These are phyloP conservation scores for Acromyrmex echinatior DNA, from an alignment of 1,140 invertebrate genomes.

Conservation along the genomic window DNA sequence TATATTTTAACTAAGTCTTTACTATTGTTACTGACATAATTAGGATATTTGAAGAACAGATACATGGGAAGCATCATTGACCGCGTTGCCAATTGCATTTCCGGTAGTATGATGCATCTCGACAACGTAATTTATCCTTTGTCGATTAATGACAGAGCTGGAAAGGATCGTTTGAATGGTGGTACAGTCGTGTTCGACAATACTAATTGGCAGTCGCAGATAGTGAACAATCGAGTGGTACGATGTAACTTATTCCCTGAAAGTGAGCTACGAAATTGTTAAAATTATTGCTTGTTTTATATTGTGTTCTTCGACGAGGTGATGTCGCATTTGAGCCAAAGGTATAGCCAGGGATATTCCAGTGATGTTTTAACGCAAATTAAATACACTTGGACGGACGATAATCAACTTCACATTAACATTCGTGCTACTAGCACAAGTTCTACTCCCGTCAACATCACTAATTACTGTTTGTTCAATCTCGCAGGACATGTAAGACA, in stretches of 20 bases:
- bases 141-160: slow-evolving; percentile 26
- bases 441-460: slow-evolving; percentile 89
- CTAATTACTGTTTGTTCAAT: slow-evolving; percentile 91
- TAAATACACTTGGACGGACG: slow-evolving; percentile 88
- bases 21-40: slow-evolving; percentile 61
- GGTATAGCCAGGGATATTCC: slow-evolving; percentile 88
- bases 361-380: slow-evolving; percentile 87
- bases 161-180: slow-evolving; percentile 87
- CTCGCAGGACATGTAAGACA: slow-evolving; percentile 88
- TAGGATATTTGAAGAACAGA: slow-evolving; percentile 86
- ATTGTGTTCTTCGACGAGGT: slow-evolving; percentile 67
- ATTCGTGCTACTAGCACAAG: slow-evolving; percentile 88
- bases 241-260: slow-evolving; percentile 27
- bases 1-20: background rate
- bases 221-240: slow-evolving; percentile 79
- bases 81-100: slow-evolving; percentile 89
- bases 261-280: background rate
- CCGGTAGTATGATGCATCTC: slow-evolving; percentile 79
- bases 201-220: slow-evolving; percentile 86
- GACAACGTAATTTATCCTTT: slow-evolving; percentile 26
- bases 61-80: slow-evolving; percentile 90
- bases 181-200: slow-evolving; percentile 90
- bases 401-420: slow-evolving; percentile 88
- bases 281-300: slow-evolving; percentile 15
- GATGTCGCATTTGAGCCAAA: slow-evolving; percentile 86